A percentile compares a stretch with the other conserved stretches of the same genome.
Conservation (phyloP, 1,140 invertebrate species). For the Papilio dardanus region DNA sequence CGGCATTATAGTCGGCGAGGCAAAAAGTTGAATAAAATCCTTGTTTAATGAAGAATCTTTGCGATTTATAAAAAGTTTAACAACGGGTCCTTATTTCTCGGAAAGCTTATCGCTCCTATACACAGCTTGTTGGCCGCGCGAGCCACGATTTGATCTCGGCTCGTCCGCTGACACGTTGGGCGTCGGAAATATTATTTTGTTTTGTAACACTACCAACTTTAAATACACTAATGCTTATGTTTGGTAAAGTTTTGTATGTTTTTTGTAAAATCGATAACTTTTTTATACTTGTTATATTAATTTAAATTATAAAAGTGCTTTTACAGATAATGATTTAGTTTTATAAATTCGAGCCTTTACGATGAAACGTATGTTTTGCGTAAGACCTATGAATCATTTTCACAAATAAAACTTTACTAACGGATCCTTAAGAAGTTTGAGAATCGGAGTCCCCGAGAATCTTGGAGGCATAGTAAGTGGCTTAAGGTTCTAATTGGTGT, state of each 20-base stretch:
- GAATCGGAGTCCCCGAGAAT: neutral
- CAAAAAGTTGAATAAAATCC: constrained; percentile 34
- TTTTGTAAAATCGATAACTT: too few relatives aligned
- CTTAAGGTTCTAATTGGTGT: constrained; percentile 25
- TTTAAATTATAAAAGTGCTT: too few relatives aligned
- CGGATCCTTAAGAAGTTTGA: constrained; percentile 1
- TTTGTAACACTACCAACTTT: neutral
- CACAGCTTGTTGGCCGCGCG: neutral
- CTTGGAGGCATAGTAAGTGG: constrained; percentile 12
- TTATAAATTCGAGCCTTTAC: too few relatives aligned
- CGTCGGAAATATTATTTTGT: constrained; percentile 3
- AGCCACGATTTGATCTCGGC: constrained; percentile 7
- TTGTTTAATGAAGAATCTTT: constrained; percentile 36
- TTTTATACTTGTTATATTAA: too few relatives aligned
- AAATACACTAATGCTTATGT: neutral
- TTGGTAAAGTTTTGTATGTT: neutral
- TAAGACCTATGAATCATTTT: too few relatives aligned
- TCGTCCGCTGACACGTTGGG: constrained; percentile 12
- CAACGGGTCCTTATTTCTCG: constrained; percentile 34
- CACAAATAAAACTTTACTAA: too few relatives aligned
- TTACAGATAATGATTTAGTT: too few relatives aligned
- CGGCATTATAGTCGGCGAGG: neutral
- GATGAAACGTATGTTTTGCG: too few relatives aligned
- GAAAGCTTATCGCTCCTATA: constrained; percentile 30
- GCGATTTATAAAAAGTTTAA: constrained; percentile 36